Evolutionary conservation across 1,140 invertebrate genomes (phyloP), one percentile per base, ranked within the genome.

Genomic region (Bombus affinis): DNA sequence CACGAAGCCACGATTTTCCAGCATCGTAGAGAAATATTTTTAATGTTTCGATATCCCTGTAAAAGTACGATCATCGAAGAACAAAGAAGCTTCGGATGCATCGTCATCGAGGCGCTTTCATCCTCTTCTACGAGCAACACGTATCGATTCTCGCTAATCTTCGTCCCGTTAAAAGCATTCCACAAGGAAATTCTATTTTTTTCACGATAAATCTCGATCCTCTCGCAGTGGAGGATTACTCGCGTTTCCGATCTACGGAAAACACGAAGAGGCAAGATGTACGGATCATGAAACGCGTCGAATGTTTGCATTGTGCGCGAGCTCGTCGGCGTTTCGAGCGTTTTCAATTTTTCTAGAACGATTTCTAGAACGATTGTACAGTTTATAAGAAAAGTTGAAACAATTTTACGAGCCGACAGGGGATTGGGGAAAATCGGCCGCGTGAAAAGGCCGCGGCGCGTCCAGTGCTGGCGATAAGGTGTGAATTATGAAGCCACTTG

Each of bases 401-500:
- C 81, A 85, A 85, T 90, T 92, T 92, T 91, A 92, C 85, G 86
- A 92, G 81, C 70, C 57, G 73, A 76, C 83, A 70, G 86, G 73
- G 25, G 37, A 79, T 79, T 37, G 32, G 18, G 12, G n/a, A n/a
- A 25, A 59, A 59, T 79, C 75, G 13, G 5, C 42, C 15, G 44
- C 70, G 53, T 65, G 81, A 72, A 81, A 82, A 86, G 53, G 68
- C 68, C n/a, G 72, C 74, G 75, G 72, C 74, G 75, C 86, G 83
- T 86, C 77, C 84, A 81, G 81, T 79, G 81, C 68, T 37, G 37
- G 71, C 84, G 87, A 92, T 92, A 92, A 89, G 86, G 80, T 74
- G 42, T 87, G 89, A 92, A 91, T 92, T 91, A 92, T 92, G 83
- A 86, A 83, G 82, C 79, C 85, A 88, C 87, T 85, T 74, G 35